A percentile compares a stretch with the other conserved stretches of the same genome.
phyloP scores from a whole-genome alignment of 2,888 invertebrate genomes.

The Andrena hattorfiana region DNA sequence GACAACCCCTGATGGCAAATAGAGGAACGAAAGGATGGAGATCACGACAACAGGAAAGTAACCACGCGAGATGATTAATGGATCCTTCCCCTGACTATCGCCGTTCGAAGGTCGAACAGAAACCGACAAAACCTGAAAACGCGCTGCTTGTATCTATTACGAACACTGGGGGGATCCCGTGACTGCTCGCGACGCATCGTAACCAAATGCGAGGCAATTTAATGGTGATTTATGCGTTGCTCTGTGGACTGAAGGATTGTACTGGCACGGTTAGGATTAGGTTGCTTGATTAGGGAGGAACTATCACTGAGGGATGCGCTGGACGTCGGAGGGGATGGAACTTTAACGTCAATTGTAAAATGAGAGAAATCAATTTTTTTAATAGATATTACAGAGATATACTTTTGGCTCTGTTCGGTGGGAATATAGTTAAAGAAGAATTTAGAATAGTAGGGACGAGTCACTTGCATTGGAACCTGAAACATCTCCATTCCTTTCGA shows the following conservation, averaged over 20 bases:
- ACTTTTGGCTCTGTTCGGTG: too few species aligned
- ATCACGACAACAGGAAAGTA: constrained; percentile 76
- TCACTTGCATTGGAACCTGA: background rate
- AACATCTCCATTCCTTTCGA: too few species aligned
- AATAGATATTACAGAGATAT: too few species aligned
- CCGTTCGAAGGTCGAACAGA: constrained; percentile 16
- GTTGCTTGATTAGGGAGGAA: constrained; percentile 8
- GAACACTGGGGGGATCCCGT: background rate
- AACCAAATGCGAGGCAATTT: constrained; percentile 34
- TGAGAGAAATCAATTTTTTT: too few species aligned
- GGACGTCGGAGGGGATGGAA: background rate
- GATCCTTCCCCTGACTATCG: constrained; percentile 58
- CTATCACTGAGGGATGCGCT: background rate
- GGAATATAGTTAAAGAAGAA: too few species aligned
- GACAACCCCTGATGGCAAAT: constrained; percentile 31
- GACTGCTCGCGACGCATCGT: constrained; percentile 5
- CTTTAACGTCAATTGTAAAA: background rate
- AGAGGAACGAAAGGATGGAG: constrained; percentile 55
- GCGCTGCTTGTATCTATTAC: constrained; percentile 16
- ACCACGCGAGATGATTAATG: constrained; percentile 79
- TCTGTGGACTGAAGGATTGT: background rate
- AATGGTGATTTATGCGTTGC: constrained; percentile 34
- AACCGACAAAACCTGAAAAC: constrained; percentile 18
- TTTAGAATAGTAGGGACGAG: too few species aligned
- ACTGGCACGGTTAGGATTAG: background rate